Evolutionary conservation across 2,797 vertebrate genomes (phyloP), one percentile per base, ranked within the genome.

Genomic region (Acrocephalus scirpaceus): DNA sequence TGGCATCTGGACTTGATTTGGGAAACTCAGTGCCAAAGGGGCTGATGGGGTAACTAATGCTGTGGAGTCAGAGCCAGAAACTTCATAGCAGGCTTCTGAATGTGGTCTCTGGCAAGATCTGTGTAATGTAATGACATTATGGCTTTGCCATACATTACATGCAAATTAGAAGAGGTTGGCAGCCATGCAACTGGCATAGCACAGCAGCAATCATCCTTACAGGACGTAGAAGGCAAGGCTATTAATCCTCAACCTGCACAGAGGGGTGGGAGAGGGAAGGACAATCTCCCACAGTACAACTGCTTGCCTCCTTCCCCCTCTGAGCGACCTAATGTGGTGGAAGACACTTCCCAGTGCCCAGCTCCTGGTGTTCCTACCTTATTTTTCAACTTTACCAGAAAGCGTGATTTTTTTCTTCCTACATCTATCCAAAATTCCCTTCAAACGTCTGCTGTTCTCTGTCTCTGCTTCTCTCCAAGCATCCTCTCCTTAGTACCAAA

Each of bases 111-210:
- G 92, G 93, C 90, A 79, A 86, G 51, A 76, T 78, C 76, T 67
- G 26, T 13, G 62, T 78, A 93, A 82, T 42, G 42, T 93, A 88
- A 92, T 66, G 77, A 56, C 79, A 69, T 92, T 90, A 86, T 78
- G 77, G 79, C 57, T 88, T 92, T 89, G 62, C 87, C 94, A 95
- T 93, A 95, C 40, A 71, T 91, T 93, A 89, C 90, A 81, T 92
- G 85, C 54, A 95, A 93, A 93, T 94, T 60, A 94, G 88, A 86
- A 87, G 64, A 72, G 79, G 27, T 77, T 96, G 95, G 94, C 93
- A 93, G 56, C 57, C 76, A 56, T 8, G 50, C 87, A 97, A 17
- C 58, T 88, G 89, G 88, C 89, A 92, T 8, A 73, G 76, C 38
- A 76, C 16, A 72, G 50, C 42, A 91, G 79, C 70, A 93, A 76